Evolutionary conservation across 2,888 invertebrate genomes (phyloP), one percentile per base, ranked within the genome.

Genomic region (Stenchaetothrips biformis): DNA sequence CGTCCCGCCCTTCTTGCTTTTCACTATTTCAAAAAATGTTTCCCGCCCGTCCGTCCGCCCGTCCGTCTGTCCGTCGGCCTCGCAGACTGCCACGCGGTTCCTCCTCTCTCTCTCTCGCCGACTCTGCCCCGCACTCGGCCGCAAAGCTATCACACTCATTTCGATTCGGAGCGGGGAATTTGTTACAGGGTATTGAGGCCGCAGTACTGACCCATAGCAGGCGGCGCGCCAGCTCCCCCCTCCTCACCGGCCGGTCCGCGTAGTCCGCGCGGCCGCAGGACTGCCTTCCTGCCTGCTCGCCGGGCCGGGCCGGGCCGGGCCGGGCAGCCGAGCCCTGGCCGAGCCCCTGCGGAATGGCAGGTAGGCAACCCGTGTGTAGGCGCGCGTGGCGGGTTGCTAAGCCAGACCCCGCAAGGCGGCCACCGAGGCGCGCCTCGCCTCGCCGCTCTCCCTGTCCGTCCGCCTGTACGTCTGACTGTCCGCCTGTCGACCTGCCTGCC

Each of bases 281-380:
- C 37, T 37, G 37, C 37, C 37, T 4, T 37, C 2, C 37, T 37
- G 37, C 37, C 37, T 37, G 37, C 37, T n/a, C 16, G 53, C 53
- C 53, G 2, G 53, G 3, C 53, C 6, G 16, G 8, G 49, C 53
- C 13, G 53, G 13, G 18, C 67, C 62, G n/a, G n/a, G n/a, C n/a
- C 67, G n/a, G 2, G 11, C 25, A 21, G 67, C 25, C 25, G 67
- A 4, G 21, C 67, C 7, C 25, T 9, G 67, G 25, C 67, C n/a
- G 67, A 74, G 67, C 67, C 67, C 67, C 67, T 74, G 67, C 25
- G 67, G 67, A 74, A 11, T 74, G 67, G 21, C 67, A 74, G 67
- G 67, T 74, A 74, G 67, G 67, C 67, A 74, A 74, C 67, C 67
- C 67, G 67, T 25, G 21, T 25, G 21, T 25, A 11, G 4, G 25